Conservation (phyloP, 2,888 invertebrate genomes). For the Drosophila neotestacea region DNA sequence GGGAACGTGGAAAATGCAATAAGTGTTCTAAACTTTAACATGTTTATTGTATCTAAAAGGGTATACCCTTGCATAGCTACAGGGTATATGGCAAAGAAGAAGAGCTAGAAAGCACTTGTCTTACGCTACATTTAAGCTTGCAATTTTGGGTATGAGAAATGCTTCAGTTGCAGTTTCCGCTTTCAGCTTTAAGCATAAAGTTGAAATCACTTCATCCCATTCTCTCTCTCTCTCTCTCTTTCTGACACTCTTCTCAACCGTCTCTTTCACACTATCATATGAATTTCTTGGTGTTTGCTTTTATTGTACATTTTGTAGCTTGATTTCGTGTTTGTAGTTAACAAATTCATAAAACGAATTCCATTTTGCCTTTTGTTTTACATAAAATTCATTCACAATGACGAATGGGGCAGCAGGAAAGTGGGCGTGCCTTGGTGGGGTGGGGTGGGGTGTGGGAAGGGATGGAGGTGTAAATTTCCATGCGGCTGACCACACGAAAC, state of each 20-base stretch:
- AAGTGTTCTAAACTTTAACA: no score
- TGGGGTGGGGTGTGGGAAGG: neutral
- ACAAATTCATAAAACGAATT: slow-evolving; percentile 77
- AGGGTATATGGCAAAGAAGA: slow-evolving; percentile 21
- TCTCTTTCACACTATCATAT: slow-evolving; percentile 4
- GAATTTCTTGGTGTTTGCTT: slow-evolving; percentile 11
- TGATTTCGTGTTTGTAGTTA: slow-evolving; percentile 72
- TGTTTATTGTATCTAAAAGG: neutral
- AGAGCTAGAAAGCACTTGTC: slow-evolving; percentile 6
- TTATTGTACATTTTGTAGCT: slow-evolving; percentile 46
- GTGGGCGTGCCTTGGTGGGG: neutral
- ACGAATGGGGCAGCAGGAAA: slow-evolving; percentile 43
- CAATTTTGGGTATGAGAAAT: slow-evolving; percentile 10
- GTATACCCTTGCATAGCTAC: neutral
- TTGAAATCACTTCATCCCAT: slow-evolving; percentile 1
- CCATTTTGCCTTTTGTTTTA: slow-evolving; percentile 56
- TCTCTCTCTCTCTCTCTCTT: neutral
- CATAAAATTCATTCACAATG: slow-evolving; percentile 44
- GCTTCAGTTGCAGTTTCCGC: slow-evolving; percentile 9
- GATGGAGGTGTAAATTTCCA: slow-evolving; percentile 57
- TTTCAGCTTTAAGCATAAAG: slow-evolving; percentile 24
- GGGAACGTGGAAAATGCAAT: no score
- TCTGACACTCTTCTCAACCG: no score
- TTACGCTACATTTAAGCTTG: slow-evolving; percentile 51
- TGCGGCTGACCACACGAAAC: slow-evolving; percentile 70